phyloP scores from a whole-genome alignment of 1,140 invertebrate species.

The Maniola jurtina region DNA sequence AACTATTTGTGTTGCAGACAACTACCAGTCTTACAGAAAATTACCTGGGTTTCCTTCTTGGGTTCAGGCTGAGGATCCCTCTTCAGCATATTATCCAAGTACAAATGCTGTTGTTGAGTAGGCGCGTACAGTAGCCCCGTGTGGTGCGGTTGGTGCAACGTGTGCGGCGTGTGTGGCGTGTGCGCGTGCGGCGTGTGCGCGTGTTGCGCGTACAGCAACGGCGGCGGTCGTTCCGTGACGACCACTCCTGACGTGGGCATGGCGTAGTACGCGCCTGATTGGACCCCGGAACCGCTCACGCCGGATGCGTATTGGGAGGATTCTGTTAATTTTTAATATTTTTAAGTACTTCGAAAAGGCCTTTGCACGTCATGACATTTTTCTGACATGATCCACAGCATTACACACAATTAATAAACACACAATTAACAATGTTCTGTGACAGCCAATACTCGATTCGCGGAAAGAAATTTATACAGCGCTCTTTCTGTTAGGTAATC shows the following conservation, averaged over 20 bases:
- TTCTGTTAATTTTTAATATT: conserved; percentile 38
- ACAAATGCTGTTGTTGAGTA: conserved; percentile 60
- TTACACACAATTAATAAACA: no score
- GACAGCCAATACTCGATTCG: no score
- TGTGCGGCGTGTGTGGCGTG: conserved; percentile 49
- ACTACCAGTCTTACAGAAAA: background rate
- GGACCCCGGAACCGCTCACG: conserved; percentile 52
- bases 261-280: conserved; percentile 57
- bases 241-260: conserved; percentile 64
- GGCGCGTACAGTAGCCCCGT: conserved; percentile 65
- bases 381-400: no score
- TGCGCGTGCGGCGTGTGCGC: conserved; percentile 52
- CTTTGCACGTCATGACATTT: no score
- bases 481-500: no score
- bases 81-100: conserved; percentile 60
- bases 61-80: conserved; percentile 58
- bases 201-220: conserved; percentile 68
- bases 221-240: conserved; percentile 58
- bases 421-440: no score
- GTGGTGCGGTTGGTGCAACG: conserved; percentile 50
- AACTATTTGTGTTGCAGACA: background rate
- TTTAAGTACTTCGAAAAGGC: no score
- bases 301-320: conserved; percentile 63
- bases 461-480: no score
- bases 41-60: conserved; percentile 66